Base-by-base conservation (phyloP, 2,797 vertebrate species). In the Ptychobarbus kaznakovi region DNA sequence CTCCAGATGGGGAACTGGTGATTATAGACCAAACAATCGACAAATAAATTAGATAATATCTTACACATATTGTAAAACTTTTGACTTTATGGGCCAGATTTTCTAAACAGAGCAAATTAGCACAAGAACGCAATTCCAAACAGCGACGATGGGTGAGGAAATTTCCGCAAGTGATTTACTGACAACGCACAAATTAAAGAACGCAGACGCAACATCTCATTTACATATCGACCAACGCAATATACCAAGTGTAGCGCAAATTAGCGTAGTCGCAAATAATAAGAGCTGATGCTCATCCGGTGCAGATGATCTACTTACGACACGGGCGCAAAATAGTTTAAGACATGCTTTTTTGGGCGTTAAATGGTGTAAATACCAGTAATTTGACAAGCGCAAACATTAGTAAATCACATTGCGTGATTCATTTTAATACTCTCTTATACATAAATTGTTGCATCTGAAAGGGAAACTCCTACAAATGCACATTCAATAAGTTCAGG, bases 1-100 rank as follows among this genome's bases (percentile, higher is more conserved):
- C 94, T 98, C 98, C 97, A 99, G 40, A 99, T 1, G 0, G 98
- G 98, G 85, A 99, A 98, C 98, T 99, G 87, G 3, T 68, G 84
- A 79, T 88, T n/a, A 82, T 46, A 80, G 11, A 81, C 25, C 65
- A 42, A 81, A 75, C 40, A 80, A 35, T 12, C 28, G 18, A 10
- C 22, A 68, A 73, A 15, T 16, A 49, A 13, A 38, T 46, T 15
- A 44, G 20, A 65, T 25, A 20, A 46, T 80, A 32, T 46, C 42
- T 66, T 44, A 49, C 4, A 66, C 11, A 9, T 61, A 16, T 40
- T 25, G 35, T 63, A 15, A 58, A 77, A 16, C 51, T 8, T 20
- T 74, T 18, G 2, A 32, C 15, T 16, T 49, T 18, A 25, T 61
- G n/a, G 56, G 58, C 58, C 58, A 61, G 10, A 56, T 56, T 56